These are phyloP conservation scores for Kryptolebias marmoratus DNA, from an alignment of 2,113 vertebrate genomes.

Conservation along the genomic window DNA sequence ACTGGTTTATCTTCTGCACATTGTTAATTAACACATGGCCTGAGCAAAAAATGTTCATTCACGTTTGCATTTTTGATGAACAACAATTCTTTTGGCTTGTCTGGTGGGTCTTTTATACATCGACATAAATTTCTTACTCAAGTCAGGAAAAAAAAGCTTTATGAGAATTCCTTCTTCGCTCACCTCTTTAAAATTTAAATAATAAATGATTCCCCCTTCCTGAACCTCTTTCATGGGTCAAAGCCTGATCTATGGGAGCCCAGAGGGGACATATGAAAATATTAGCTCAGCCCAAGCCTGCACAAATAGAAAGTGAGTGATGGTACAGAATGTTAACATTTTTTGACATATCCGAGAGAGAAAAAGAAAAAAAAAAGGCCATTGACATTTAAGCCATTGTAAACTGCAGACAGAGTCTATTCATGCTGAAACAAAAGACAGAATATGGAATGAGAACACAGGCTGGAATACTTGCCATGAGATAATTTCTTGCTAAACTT, in stretches of 20 bases:
- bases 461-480: conserved; percentile 20
- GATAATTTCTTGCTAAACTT: conserved; percentile 66
- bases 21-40: not conserved
- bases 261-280: conserved; percentile 62
- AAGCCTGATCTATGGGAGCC: conserved; percentile 76
- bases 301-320: conserved; percentile 65
- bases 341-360: conserved; percentile 61
- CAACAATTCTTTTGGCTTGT: conserved; percentile 6
- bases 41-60: not conserved
- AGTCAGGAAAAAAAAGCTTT: conserved; percentile 50
- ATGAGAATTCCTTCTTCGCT: conserved; percentile 47
- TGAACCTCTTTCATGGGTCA: conserved; percentile 60
- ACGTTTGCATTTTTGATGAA: not conserved
- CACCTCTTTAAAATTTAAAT: conserved; percentile 69
- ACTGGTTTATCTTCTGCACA: not conserved
- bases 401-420: conserved; percentile 25
- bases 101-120: conserved; percentile 51
- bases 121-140: conserved; percentile 37
- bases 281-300: conserved; percentile 57
- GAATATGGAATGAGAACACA: conserved; percentile 7
- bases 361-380: conserved; percentile 57
- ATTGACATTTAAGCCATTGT: conserved; percentile 42
- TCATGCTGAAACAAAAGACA: conserved; percentile 37
- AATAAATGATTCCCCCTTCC: conserved; percentile 73
- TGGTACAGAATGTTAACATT: conserved; percentile 50